Percentiles rank a stretch among this genome's conserved stretches.
Evolutionary conservation across 2,113 vertebrate genomes (phyloP).

Genomic region (Aramus guarauna): DNA sequence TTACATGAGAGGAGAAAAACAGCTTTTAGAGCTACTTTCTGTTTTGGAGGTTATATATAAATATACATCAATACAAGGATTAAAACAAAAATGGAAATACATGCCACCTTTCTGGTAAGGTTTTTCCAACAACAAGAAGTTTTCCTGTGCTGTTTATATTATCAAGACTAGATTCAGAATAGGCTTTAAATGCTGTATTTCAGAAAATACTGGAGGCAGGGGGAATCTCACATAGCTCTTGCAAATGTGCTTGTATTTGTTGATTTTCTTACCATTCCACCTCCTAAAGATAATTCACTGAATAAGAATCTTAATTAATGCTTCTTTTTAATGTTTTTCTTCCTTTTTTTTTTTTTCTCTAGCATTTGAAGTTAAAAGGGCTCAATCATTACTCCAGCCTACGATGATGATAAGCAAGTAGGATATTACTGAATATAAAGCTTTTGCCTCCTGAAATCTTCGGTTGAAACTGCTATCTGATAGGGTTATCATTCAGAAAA

Average conservation of each 20-base stretch:
- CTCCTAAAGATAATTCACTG: background rate
- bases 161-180: background rate
- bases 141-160: background rate
- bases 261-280: background rate
- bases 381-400: background rate
- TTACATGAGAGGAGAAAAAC: background rate
- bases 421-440: background rate
- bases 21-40: background rate
- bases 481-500: background rate
- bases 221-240: background rate
- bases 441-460: background rate
- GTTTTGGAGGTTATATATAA: background rate
- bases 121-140: background rate
- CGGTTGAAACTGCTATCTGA: background rate
- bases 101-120: background rate
- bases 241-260: background rate
- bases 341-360: accelerated
- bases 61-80: background rate
- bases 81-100: background rate
- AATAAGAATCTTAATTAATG: background rate
- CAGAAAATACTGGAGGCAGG: background rate
- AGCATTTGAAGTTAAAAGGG: background rate
- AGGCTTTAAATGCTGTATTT: background rate
- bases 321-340: background rate
- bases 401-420: background rate